Percentiles rank a stretch among this genome's conserved stretches.
Conservation (phyloP, 2,888 invertebrate genomes). For the Thera britannica region DNA sequence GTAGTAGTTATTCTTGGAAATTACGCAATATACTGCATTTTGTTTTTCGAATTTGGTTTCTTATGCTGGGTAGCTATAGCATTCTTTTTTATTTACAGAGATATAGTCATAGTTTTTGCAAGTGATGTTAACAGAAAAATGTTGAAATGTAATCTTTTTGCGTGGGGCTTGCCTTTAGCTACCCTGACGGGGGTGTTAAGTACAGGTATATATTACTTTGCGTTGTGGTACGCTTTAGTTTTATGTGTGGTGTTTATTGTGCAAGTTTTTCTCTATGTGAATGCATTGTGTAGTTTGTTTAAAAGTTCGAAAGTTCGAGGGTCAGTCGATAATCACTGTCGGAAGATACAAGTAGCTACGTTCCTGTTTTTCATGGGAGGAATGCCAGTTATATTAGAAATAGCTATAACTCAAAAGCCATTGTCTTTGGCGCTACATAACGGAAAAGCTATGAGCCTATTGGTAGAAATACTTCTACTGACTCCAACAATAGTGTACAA, state of each 20-base stretch:
- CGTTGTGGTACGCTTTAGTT: conserved; percentile 2
- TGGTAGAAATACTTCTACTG: conserved; percentile 3
- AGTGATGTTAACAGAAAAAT: conserved; percentile 2
- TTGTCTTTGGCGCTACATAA: not conserved
- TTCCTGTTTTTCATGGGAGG: conserved; percentile 17
- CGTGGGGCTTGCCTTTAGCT: conserved; percentile 12
- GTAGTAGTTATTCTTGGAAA: not conserved
- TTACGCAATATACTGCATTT: not conserved
- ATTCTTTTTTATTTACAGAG: conserved; percentile 7
- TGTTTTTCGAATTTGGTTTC: conserved; percentile 18
- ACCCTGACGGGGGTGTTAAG: not conserved
- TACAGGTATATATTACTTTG: not conserved
- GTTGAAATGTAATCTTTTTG: conserved; percentile 15
- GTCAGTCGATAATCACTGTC: not conserved
- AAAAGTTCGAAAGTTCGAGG: not conserved
- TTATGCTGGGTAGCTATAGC: conserved; percentile 7
- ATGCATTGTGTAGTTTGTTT: conserved; percentile 12
- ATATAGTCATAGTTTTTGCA: conserved; percentile 12
- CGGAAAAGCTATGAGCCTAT: not conserved
- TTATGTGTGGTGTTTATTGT: conserved; percentile 2
- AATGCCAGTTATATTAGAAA: conserved; percentile 7
- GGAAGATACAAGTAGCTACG: conserved; percentile 7
- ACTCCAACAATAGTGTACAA: conserved; percentile 5
- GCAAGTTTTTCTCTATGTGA: conserved; percentile 6
- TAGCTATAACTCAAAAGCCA: conserved; percentile 2